Conservation (phyloP, 2,888 invertebrate genomes). For the Parnassius apollo region DNA sequence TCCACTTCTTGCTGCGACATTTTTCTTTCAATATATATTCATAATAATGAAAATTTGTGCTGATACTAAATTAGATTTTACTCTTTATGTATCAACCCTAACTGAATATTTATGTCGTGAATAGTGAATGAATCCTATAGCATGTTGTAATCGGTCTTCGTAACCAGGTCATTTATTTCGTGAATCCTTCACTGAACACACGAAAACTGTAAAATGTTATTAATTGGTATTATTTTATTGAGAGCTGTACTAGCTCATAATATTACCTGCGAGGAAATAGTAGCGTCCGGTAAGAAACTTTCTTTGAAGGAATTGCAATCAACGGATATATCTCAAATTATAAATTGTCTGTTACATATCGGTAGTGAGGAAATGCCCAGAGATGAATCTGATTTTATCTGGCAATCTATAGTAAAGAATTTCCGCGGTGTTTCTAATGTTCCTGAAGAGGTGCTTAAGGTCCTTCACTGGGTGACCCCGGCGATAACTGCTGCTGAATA, state of each 20-base stretch:
- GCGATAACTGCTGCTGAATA: constrained; percentile 74
- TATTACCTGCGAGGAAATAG: constrained; percentile 53
- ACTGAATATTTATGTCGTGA: not conserved
- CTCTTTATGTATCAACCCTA: constrained; percentile 4
- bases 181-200: not conserved
- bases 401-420: constrained; percentile 54
- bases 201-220: not conserved
- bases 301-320: constrained; percentile 45
- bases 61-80: not conserved
- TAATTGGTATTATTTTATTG: constrained; percentile 6
- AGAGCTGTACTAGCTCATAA: constrained; percentile 24
- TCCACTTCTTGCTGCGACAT: too few species aligned
- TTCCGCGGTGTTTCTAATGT: constrained; percentile 59
- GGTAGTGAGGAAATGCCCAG: constrained; percentile 49
- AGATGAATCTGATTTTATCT: constrained; percentile 57
- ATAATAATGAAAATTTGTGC: too few species aligned
- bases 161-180: constrained; percentile 5
- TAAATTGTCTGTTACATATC: constrained; percentile 59
- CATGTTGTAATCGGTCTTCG: not conserved
- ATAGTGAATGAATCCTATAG: not conserved
- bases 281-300: constrained; percentile 43
- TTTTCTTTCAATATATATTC: too few species aligned
- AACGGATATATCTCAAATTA: constrained; percentile 51
- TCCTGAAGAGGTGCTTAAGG: constrained; percentile 62
- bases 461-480: constrained; percentile 69